Evolutionary conservation across 37 sponge, comb jelly and placozoan genomes (phyloP).

Genomic region (Halichondria panicea): DNA sequence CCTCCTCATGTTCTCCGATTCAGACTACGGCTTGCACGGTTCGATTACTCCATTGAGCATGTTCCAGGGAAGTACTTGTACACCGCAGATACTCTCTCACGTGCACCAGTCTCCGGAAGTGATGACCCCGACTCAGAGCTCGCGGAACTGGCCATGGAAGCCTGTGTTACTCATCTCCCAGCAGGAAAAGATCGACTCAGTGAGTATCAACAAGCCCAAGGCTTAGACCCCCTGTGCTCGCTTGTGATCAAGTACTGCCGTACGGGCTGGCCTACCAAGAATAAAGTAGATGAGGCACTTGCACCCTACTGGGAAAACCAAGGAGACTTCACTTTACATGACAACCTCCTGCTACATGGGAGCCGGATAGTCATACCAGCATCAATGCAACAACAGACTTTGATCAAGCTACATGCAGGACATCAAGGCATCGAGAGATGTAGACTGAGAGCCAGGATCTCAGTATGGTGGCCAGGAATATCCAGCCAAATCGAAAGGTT

Average conservation of each 20-base stretch:
- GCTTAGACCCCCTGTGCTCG: conserved; percentile 5
- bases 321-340: conserved; percentile 10
- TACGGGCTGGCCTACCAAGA: conserved; percentile 35
- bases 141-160: conserved; percentile 15
- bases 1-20: conserved; percentile 31
- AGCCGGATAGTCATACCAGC: conserved; percentile 24
- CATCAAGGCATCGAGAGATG: conserved; percentile 41
- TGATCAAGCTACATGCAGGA: conserved; percentile 36
- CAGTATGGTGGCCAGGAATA: conserved; percentile 62
- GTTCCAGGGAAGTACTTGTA: conserved; percentile 25
- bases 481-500: conserved; percentile 1
- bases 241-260: conserved; percentile 21
- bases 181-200: conserved; percentile 6
- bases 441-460: neutral
- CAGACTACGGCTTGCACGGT: conserved; percentile 27
- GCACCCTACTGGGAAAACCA: conserved; percentile 30
- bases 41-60: conserved; percentile 23
- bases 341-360: conserved; percentile 24
- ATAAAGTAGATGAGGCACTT: neutral
- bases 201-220: conserved; percentile 13
- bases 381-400: conserved; percentile 9
- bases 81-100: conserved; percentile 31
- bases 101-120: conserved; percentile 5
- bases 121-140: neutral
- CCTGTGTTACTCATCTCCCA: conserved; percentile 9